Base-by-base conservation (phyloP, 2,113 vertebrate species). In the Tetrax tetrax region DNA sequence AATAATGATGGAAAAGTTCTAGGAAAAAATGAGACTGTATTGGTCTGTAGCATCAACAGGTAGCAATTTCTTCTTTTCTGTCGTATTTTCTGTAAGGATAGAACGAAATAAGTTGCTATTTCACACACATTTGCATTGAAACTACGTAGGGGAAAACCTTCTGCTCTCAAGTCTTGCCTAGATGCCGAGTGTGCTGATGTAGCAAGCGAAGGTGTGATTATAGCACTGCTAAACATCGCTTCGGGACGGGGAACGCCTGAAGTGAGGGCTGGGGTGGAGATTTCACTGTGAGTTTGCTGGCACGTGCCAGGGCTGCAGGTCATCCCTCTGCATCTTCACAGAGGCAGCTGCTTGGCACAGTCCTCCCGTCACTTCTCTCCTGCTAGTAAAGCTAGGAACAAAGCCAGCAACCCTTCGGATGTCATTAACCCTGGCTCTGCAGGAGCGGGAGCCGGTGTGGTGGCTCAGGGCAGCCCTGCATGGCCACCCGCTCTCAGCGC, bases 351-450 rank as follows among this genome's bases (percentile, higher is more conserved):
- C 87, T 88, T 63, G 66, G 59, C 79, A 60, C 43, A 8, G 48
- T 6, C 27, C 10, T 56, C 7, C 51, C 25, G 0, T 23, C 51
- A 1, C 14, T 1, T 12, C 56, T 24, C 0, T 5, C 5, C 25
- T 38, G 56, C 64, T 6, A 3, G 29, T 23, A 47, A 56, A 81
- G 66, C 33, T 14, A 28, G 77, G 71, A 83, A 61, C 7, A 20
- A 24, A 79, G 69, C 50, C 87, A 56, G 22, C 4, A 12, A 0
- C 8, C 5, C 70, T 45, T 10, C 27, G 57, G 50, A 5, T 53
- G 57, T 31, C 6, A 23, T 82, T 47, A 89, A 10, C 6, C 25
- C 65, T 4, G 25, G 59, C 37, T 28, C 57, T 66, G n/a, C 38
- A 25, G 88, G 21, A 75, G 56, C 13, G 3, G 70, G 43, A 48